Evolutionary conservation across 2,888 invertebrate genomes (phyloP), one percentile per base, ranked within the genome.

Genomic region (Melieria crassipennis): DNA sequence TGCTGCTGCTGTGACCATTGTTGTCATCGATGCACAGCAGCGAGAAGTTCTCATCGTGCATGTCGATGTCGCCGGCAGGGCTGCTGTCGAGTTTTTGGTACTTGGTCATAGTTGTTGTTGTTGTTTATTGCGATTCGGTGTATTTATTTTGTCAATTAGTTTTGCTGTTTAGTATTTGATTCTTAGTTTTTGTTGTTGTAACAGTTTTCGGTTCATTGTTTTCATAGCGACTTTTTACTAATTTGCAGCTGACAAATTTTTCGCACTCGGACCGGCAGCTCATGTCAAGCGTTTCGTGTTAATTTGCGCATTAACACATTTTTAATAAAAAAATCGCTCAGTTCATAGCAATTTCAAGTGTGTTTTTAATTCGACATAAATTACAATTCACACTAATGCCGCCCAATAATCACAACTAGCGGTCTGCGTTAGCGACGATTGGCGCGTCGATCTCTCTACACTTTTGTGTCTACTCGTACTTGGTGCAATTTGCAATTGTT

Each of bases 61-160:
- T 75, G 74, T 30, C 75, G 73, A 57, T 73, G 66, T 42, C 56
- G 65, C 30, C 67, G 69, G 47, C 73, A 69, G 10, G 46, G 64
- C 47, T 60, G 57, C 45, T 68, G 63, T 43, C 65, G 64, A 83
- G 79, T 70, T 78, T 79, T 50, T 81, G 80, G 79, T 83, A 83
- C 76, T 80, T 81, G 76, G 82, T 79, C 82, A 83, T 83, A 73
- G 72, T 79, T 73, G 64, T 61, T 66, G 70, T 30, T 66, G 55
- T 47, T 67, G 57, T 50, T 69, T 72, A 65, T 60, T 71, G 65
- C 57, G 30, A 30, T 30, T 30, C 30, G 42, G n/a, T 5, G 4
- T 57, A n/a, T 5, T 42, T 43, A 60, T 58, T 46, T 63, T 70
- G 30, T 55, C 45, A 48, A 58, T 16, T 55, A 65, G 45, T 70